Evolutionary conservation across 2,113 vertebrate species (phyloP), one percentile per base, ranked within the genome.

Genomic region (Myotis lucifugus): DNA sequence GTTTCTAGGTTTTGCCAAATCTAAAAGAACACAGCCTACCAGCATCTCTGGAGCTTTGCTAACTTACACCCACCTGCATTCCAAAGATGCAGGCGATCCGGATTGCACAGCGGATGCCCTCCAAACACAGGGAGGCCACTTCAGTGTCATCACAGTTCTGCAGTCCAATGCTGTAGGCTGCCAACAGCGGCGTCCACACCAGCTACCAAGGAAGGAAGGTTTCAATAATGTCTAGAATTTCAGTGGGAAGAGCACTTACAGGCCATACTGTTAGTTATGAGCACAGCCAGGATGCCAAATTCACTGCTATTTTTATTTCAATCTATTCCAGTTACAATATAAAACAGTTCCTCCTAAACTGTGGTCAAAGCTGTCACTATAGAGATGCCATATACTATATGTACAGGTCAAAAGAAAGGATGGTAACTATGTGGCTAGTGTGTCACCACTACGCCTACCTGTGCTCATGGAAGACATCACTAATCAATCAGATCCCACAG

Each of bases 111-210:
- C 99, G 99, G 64, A 99, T 99, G 88, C 99, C 99, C 97, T 99
- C 99, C 97, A 99, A 97, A 95, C 99, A 99, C 94, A 99, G 98
- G 0, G 99, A 99, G 0, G 99, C 99, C 79, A 99, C 99, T 59
- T 99, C 99, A 0, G 99, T 99, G 97, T 99, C 99, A 1, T 99
- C 99, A 64, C 99, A 99, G 98, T 99, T 99, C 98, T 99, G 99
- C 86, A 99, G 98, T 2, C 99, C 99, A 18, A 99, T 99, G 0
- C 99, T 99, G 93, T 99, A 99, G 1, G 99, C 99, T 81, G 99
- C 99, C 97, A 99, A 96, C 85, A 99, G 81, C 0, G 99, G 99
- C 0, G 99, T 99, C 99, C 99, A 99, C 0, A 99, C 99, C 97
- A 99, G 98, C 99, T 99, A 90, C n/a, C 96, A 96, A 87, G 12